Conservation (phyloP, 2,797 vertebrate species). For the Falco rusticolus region DNA sequence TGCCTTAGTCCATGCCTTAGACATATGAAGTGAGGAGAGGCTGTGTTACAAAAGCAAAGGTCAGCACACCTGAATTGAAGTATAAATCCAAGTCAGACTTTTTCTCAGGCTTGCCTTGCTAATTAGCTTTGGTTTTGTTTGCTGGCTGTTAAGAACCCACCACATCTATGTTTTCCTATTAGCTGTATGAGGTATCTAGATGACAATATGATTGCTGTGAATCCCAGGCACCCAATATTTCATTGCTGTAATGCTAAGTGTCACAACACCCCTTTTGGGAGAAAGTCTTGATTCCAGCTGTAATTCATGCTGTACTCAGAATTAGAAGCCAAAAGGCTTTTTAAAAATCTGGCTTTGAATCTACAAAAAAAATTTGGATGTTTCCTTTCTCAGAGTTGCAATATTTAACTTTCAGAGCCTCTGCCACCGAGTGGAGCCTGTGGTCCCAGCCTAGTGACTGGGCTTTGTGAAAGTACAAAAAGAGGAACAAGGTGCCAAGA, state of each 20-base stretch:
- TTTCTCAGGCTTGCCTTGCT: not conserved
- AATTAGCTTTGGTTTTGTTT: not conserved
- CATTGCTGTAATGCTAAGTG: not conserved
- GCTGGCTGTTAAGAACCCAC: not conserved
- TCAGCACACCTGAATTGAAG: not conserved
- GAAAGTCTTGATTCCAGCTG: not conserved
- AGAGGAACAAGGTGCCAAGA: no score
- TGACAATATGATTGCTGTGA: not conserved
- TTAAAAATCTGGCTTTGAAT: not conserved
- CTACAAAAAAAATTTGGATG: accelerated
- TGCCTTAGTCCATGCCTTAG: not conserved
- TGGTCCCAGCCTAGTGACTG: no score
- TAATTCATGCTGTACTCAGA: not conserved
- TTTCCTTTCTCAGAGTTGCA: not conserved
- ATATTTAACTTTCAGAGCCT: no score
- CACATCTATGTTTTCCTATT: not conserved
- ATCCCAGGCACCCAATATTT: not conserved
- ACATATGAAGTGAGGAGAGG: not conserved
- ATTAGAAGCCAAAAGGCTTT: not conserved
- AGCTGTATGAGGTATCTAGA: not conserved
- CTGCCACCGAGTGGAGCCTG: no score
- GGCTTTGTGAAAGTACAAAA: no score
- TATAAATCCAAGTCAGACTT: not conserved
- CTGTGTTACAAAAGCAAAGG: not conserved
- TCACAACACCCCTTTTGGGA: accelerated